Evolutionary conservation across 2,888 invertebrate species (phyloP).

Genomic region (Xanthia togata): DNA sequence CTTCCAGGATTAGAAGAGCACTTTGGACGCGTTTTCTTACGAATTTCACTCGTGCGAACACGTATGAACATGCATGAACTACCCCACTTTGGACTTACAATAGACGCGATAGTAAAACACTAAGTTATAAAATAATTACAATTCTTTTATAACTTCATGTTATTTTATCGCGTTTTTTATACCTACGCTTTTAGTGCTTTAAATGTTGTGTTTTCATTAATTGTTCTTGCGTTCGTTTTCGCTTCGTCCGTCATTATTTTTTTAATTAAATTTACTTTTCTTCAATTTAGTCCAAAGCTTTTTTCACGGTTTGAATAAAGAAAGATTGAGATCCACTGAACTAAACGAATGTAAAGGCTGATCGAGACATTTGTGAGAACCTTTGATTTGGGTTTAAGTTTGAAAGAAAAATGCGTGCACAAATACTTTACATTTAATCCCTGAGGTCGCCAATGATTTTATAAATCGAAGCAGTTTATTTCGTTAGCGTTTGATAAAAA

Average conservation of each 20-base stretch:
- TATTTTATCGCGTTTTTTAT: not conserved
- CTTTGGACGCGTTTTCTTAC: too few species aligned
- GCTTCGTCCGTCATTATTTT: not conserved
- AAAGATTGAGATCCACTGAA: slow-evolving; percentile 43
- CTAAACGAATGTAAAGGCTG: slow-evolving; percentile 26
- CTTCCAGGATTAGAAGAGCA: not conserved
- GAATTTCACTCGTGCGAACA: too few species aligned
- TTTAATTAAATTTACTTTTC: not conserved
- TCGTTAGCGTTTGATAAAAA: not conserved
- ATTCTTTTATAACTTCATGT: slow-evolving; percentile 3
- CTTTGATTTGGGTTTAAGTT: slow-evolving; percentile 35
- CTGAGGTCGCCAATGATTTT: slow-evolving; percentile 4
- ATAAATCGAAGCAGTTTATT: slow-evolving; percentile 17
- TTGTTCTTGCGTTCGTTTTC: slow-evolving; percentile 5
- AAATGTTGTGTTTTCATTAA: slow-evolving; percentile 1
- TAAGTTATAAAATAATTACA: not conserved
- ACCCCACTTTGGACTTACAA: too few species aligned
- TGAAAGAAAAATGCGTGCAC: slow-evolving; percentile 31
- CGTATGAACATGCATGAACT: too few species aligned
- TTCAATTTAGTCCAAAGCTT: not conserved
- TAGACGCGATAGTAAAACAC: too few species aligned
- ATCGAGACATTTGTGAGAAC: slow-evolving; percentile 44
- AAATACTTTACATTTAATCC: slow-evolving; percentile 12
- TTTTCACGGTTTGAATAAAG: not conserved
- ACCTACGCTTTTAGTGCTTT: slow-evolving; percentile 4